Evolutionary conservation across 2,888 invertebrate species (phyloP).

Genomic region (Nesidiocoris tenuis): DNA sequence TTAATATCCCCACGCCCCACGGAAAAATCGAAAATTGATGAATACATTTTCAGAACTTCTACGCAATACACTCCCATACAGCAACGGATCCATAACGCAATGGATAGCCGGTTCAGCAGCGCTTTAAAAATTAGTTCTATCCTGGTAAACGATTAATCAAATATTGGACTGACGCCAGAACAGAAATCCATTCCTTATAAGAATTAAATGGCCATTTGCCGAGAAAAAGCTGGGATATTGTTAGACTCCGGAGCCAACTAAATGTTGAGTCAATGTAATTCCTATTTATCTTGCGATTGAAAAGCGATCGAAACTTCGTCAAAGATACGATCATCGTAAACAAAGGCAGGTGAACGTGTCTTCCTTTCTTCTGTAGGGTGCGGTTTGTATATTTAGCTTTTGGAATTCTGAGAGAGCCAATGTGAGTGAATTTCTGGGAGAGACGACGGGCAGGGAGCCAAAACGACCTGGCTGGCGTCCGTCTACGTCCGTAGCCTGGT

Average conservation of each 20-base stretch:
- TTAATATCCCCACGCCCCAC: too few relatives aligned
- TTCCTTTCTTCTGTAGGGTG: constrained; percentile 13
- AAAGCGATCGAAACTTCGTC: background rate
- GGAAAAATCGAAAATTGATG: too few relatives aligned
- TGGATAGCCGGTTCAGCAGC: too few relatives aligned
- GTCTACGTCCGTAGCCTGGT: background rate
- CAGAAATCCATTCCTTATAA: background rate
- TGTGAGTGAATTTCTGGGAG: background rate
- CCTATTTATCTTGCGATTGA: too few relatives aligned
- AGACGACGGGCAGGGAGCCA: constrained; percentile 27
- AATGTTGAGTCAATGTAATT: too few relatives aligned
- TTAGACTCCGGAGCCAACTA: too few relatives aligned
- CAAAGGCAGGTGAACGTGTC: background rate
- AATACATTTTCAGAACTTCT: too few relatives aligned
- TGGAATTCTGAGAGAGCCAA: constrained; percentile 14
- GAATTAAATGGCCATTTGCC: background rate
- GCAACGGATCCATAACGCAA: too few relatives aligned
- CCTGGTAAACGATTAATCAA: background rate
- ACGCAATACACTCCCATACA: too few relatives aligned
- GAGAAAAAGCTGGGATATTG: background rate
- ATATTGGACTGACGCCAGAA: background rate
- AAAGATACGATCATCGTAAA: background rate
- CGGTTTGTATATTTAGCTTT: constrained; percentile 27
- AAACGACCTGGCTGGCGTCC: constrained; percentile 35
- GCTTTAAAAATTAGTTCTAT: too few relatives aligned